These are phyloP conservation scores for Xestobium rufovillosum DNA, from an alignment of 2,888 invertebrate genomes.

Conservation along the genomic window DNA sequence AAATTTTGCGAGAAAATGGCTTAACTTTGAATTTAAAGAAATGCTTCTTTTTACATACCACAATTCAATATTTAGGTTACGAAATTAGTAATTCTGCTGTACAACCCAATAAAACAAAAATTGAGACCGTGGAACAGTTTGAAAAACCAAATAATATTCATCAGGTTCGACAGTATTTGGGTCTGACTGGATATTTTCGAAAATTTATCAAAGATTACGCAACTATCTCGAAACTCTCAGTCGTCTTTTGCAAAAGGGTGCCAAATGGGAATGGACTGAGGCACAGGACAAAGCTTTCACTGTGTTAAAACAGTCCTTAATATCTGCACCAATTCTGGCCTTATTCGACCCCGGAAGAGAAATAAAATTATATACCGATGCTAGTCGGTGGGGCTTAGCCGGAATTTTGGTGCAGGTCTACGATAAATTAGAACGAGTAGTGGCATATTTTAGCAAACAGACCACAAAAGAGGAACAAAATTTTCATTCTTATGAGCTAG, in stretches of 20 bases:
- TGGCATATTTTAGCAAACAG: constrained; percentile 27
- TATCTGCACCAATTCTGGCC: constrained; percentile 11
- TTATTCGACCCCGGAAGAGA: constrained; percentile 13
- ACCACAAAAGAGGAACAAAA: constrained; percentile 25
- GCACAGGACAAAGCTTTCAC: constrained; percentile 10
- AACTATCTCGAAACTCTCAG: too few relatives aligned
- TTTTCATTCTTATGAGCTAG: constrained; percentile 30
- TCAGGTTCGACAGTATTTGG: too few relatives aligned
- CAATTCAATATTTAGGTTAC: constrained; percentile 17
- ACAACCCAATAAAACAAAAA: constrained; percentile 8
- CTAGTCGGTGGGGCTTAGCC: constrained; percentile 15
- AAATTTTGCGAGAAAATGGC: constrained; percentile 8
- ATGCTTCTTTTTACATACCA: constrained; percentile 14
- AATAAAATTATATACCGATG: constrained; percentile 16
- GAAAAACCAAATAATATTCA: constrained; percentile 11
- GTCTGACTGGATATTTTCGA: too few relatives aligned
- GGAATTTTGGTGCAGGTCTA: constrained; percentile 16
- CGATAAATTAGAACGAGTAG: constrained; percentile 13
- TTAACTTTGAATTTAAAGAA: constrained; percentile 16
- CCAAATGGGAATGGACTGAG: constrained; percentile 15
- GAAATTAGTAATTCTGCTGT: constrained; percentile 10
- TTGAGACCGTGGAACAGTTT: constrained; percentile 11
- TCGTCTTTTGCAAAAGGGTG: constrained; percentile 12
- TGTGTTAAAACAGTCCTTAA: constrained; percentile 8
- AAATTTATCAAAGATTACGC: too few relatives aligned